Evolutionary conservation across 2,797 vertebrate genomes (phyloP), one percentile per base, ranked within the genome.

Genomic region (Eulemur coronatus): DNA sequence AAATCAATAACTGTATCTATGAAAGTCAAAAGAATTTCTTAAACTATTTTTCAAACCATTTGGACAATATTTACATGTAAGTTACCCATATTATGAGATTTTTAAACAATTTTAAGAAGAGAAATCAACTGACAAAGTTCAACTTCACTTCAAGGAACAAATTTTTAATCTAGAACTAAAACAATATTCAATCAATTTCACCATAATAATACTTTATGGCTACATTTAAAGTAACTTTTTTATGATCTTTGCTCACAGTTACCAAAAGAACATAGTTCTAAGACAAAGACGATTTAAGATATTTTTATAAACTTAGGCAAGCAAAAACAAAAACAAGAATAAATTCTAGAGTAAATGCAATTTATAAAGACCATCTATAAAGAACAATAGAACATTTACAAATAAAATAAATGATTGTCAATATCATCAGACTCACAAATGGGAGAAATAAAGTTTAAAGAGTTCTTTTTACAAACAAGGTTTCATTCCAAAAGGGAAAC

Each of bases 101-200:
- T 85, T 87, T 52, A 33, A 91, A 85, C 8, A 84, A 79, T 69
- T 69, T 69, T 61, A 67, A 82, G 26, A 41, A 55, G 87, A 95
- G 96, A 88, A 17, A 20, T 50, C 35, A 93, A 72, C 33, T 70
- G 79, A 59, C 87, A 81, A 92, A 91, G 30, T 84, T 93, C 46
- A 73, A 81, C 33, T 87, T 14, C 61, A 48, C 10, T 67, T 91
- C 14, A 87, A 92, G 22, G n/a, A 88, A 84, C 22, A 75, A 33
- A 55, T 87, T 89, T 75, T 81, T 43, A 87, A 57, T 89, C 80
- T 86, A 63, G 17, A 98, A 70, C 76, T 28, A 98, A 97, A 97
- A 92, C 18, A 73, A 92, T 91, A 93, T 22, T 43, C 18, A n/a
- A 22, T 15, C 69, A 95, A 93, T 87, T 72, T 8, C 30, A 57